Percentiles rank a stretch among this genome's conserved stretches.
Conservation (phyloP, 2,888 invertebrate species). For the Idaea biselata region DNA sequence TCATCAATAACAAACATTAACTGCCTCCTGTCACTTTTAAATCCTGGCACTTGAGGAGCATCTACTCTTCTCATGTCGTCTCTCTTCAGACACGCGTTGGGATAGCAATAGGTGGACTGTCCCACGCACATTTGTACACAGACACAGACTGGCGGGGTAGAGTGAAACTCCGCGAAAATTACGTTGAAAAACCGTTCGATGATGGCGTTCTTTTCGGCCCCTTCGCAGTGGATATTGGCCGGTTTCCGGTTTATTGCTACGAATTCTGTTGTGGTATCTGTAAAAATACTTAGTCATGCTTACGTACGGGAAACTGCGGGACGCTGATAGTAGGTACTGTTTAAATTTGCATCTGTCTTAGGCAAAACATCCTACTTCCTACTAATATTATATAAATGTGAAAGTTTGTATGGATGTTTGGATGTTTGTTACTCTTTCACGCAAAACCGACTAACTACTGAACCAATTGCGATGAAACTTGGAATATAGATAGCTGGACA, state of each 20-base stretch:
- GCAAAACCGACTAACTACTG: too few species aligned
- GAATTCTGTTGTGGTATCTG: slow-evolving; percentile 40
- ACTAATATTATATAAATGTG: too few species aligned
- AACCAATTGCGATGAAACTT: too few species aligned
- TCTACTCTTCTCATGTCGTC: slow-evolving; percentile 32
- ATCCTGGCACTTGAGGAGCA: slow-evolving; percentile 20
- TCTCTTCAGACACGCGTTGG: slow-evolving; percentile 58
- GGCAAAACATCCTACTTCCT: too few species aligned
- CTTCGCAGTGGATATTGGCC: slow-evolving; percentile 38
- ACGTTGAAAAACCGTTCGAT: slow-evolving; percentile 66
- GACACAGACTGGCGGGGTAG: slow-evolving; percentile 55
- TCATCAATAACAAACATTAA: slow-evolving; percentile 47
- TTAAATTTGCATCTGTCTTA: too few species aligned
- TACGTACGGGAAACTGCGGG: too few species aligned
- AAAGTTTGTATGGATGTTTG: too few species aligned
- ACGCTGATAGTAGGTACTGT: too few species aligned
- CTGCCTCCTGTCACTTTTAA: slow-evolving; percentile 33
- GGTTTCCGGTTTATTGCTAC: slow-evolving; percentile 25
- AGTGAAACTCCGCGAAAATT: slow-evolving; percentile 62
- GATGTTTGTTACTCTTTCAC: too few species aligned
- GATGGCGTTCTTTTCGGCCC: slow-evolving; percentile 34
- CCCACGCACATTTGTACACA: slow-evolving; percentile 65
- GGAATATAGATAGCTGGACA: too few species aligned
- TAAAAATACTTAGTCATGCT: slow-evolving; percentile 20
- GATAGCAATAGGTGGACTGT: slow-evolving; percentile 66